phyloP scores from a whole-genome alignment of 2,113 vertebrate genomes.

The Datnioides undecimradiatus region DNA sequence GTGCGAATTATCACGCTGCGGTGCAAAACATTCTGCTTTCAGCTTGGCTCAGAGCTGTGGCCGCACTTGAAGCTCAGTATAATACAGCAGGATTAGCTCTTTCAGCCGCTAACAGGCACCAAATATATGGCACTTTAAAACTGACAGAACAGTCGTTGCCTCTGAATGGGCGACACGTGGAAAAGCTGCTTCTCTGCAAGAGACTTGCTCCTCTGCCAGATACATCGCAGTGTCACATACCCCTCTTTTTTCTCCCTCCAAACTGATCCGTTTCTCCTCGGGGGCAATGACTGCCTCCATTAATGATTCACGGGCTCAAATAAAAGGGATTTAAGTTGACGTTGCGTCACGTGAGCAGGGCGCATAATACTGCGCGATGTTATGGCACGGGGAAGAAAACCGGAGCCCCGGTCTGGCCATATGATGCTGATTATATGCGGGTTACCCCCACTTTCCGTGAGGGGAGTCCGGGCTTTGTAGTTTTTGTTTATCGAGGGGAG shows the following conservation, averaged over 20 bases:
- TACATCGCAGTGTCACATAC: constrained; percentile 76
- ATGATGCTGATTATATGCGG: constrained; percentile 91
- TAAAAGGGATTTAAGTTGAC: constrained; percentile 98
- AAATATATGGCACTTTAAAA: constrained; percentile 75
- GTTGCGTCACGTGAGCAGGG: constrained; percentile 96
- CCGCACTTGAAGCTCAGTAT: constrained; percentile 48
- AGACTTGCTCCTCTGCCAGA: constrained; percentile 75
- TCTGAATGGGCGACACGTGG: constrained; percentile 74
- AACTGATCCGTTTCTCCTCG: constrained; percentile 76
- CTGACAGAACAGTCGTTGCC: constrained; percentile 66
- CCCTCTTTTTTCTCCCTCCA: constrained; percentile 67
- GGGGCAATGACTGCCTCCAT: constrained; percentile 88
- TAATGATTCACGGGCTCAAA: constrained; percentile 96
- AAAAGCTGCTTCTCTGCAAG: constrained; percentile 75
- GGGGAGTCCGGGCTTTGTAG: constrained; percentile 87
- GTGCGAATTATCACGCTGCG: constrained; percentile 63
- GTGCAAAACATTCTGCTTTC: constrained; percentile 47
- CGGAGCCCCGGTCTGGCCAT: constrained; percentile 90
- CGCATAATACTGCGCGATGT: constrained; percentile 93
- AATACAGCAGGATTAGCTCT: constrained; percentile 60
- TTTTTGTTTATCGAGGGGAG: constrained; percentile 63
- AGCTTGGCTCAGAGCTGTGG: constrained; percentile 38
- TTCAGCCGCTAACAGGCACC: constrained; percentile 71
- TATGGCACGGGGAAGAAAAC: constrained; percentile 90
- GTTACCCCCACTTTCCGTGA: constrained; percentile 88